Conservation (phyloP, 2,113 vertebrate genomes). For the Phocoena sinus region DNA sequence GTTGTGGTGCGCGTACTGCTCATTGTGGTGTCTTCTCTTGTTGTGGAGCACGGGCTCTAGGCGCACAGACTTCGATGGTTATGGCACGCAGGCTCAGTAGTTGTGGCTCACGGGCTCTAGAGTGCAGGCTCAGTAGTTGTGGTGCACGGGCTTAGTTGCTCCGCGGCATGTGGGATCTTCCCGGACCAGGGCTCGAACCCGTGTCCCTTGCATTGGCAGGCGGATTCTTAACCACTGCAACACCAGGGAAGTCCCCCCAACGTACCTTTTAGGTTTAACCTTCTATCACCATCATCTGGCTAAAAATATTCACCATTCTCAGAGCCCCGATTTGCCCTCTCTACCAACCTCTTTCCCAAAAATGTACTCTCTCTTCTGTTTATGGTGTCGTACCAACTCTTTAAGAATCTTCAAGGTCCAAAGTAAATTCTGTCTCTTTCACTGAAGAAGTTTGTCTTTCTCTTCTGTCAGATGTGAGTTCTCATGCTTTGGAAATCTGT, state of each 20-base stretch:
- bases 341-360: not conserved
- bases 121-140: no score
- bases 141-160: no score
- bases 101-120: no score
- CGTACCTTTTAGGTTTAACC: not conserved
- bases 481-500: not conserved
- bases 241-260: not conserved
- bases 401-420: constrained; percentile 1
- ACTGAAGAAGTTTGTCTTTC: not conserved
- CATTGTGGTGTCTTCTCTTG: no score
- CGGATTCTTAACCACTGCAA: no score
- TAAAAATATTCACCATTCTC: constrained; percentile 17
- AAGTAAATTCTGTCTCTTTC: constrained; percentile 23
- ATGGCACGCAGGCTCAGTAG: no score
- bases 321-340: not conserved
- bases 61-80: no score
- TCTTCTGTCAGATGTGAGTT: not conserved
- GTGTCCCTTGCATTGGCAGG: no score
- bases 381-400: not conserved
- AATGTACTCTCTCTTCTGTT: not conserved
- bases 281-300: not conserved
- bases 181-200: no score
- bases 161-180: no score
- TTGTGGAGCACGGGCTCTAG: no score
- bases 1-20: no score